These are phyloP conservation scores for Poeciliopsis gracilis DNA, from an alignment of 2,797 vertebrate genomes.

Conservation along the genomic window DNA sequence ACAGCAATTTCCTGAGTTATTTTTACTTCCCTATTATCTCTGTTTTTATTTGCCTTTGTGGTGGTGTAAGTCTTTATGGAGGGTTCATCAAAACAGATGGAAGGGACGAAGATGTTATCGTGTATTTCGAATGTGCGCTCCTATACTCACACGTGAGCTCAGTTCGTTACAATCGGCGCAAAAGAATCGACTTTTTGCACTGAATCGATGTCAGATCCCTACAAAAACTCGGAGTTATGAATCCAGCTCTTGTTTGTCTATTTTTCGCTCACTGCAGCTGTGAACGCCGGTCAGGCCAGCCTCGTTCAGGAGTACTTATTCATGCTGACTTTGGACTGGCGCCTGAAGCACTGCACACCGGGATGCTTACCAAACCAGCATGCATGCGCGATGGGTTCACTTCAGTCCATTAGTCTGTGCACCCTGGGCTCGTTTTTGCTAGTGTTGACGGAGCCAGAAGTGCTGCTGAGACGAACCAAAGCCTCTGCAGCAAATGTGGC, in stretches of 20 bases:
- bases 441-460: conserved; percentile 25
- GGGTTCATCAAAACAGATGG: conserved; percentile 29
- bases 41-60: conserved; percentile 32
- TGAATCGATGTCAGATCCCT: neutral
- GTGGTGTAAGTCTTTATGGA: conserved; percentile 33
- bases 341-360: conserved; percentile 26
- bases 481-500: conserved; percentile 28
- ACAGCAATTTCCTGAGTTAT: conserved; percentile 80
- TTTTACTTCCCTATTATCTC: conserved; percentile 71
- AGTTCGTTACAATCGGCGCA: neutral
- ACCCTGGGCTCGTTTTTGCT: conserved; percentile 22
- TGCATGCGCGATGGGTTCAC: conserved; percentile 19
- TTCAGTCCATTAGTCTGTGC: conserved; percentile 22
- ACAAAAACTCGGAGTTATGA: neutral
- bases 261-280: conserved; percentile 22
- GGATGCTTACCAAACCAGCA: conserved; percentile 37
- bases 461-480: conserved; percentile 20
- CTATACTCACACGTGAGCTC: neutral
- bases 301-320: conserved; percentile 19
- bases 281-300: conserved; percentile 10
- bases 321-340: conserved; percentile 39
- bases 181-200: neutral
- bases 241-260: conserved; percentile 10
- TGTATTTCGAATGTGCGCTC: neutral
- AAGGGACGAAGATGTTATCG: conserved; percentile 17